phyloP scores from a whole-genome alignment of 2,888 invertebrate species.

The Drosophila nigricruria region DNA sequence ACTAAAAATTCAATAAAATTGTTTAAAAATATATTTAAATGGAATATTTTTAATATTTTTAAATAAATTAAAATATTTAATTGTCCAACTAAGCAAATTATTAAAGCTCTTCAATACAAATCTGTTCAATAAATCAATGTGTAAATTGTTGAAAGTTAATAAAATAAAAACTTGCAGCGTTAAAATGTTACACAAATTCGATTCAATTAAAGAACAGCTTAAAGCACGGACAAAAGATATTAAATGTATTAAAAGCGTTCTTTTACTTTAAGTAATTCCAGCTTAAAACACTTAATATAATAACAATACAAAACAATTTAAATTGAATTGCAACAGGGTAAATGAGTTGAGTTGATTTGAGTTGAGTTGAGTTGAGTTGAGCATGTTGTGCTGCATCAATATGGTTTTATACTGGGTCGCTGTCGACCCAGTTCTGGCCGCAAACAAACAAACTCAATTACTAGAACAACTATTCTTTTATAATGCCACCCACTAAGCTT shows the following conservation, averaged over 20 bases:
- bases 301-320: slow-evolving; percentile 1
- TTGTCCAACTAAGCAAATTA: not conserved
- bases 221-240: not conserved
- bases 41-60: too few species aligned
- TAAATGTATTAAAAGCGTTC: not conserved
- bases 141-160: not conserved
- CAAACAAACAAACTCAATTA: slow-evolving; percentile 65
- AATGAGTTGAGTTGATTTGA: slow-evolving; percentile 13
- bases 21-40: not conserved
- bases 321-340: slow-evolving; percentile 22
- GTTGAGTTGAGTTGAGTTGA: slow-evolving; percentile 28
- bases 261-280: not conserved
- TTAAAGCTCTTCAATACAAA: not conserved
- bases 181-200: not conserved
- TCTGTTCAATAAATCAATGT: too few species aligned
- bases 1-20: not conserved
- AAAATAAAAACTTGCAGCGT: not conserved
- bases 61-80: not conserved
- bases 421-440: slow-evolving; percentile 47
- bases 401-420: slow-evolving; percentile 11
- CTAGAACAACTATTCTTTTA: slow-evolving; percentile 59
- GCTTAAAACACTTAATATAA: slow-evolving; percentile 8
- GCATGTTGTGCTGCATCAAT: slow-evolving; percentile 8
- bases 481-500: slow-evolving; percentile 59
- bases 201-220: not conserved